Base-by-base conservation (phyloP, 2,888 invertebrate genomes). In the Orgyia antiqua region DNA sequence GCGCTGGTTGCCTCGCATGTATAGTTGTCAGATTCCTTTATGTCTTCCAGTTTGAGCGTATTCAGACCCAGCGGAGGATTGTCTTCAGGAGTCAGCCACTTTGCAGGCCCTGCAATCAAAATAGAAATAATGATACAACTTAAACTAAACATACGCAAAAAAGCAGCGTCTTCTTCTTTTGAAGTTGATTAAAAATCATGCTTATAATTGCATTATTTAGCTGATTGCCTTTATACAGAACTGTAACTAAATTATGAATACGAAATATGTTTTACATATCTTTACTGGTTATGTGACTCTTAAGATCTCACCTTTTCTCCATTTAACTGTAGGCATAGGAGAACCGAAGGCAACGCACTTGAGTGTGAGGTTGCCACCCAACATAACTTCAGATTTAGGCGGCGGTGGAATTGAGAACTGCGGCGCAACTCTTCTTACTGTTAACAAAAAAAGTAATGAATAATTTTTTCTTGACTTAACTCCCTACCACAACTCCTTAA, bases 331-430 rank as follows among this genome's bases (percentile, higher is more conserved):
- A 1, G 99, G 99, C 98, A 99, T 98, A 4, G 99, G 99, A 0
- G 98, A 96, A 10, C 99, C 99, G 15, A 96, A 95, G 6, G 99
- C 99, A 32, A 98, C 97, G 75, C 99, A 99, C 34, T 97, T 97
- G 47, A 99, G 87, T 72, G 96, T 98, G 51, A 98, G 88, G 66
- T 93, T 93, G 0, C 94, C 93, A 8, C 97, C 97, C 28, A 97
- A 88, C 91, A 95, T 95, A 30, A 99, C 97, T 68, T 97, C 96
- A 48, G 92, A 94, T 29, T 92, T 80, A 7, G 92, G 87, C 23
- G 94, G 93, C 38, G 98, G 97, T 10, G 94, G 95, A 44, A 95
- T 94, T 8, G 98, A 96, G 82, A 99, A 99, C 65, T 95, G 94
- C 0, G 99, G 99, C 3, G 97, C 93, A 4, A 99, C 97, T 45